Evolutionary conservation across 2,888 invertebrate genomes (phyloP), one percentile per base, ranked within the genome.

Genomic region (Zeuzera pyrina): DNA sequence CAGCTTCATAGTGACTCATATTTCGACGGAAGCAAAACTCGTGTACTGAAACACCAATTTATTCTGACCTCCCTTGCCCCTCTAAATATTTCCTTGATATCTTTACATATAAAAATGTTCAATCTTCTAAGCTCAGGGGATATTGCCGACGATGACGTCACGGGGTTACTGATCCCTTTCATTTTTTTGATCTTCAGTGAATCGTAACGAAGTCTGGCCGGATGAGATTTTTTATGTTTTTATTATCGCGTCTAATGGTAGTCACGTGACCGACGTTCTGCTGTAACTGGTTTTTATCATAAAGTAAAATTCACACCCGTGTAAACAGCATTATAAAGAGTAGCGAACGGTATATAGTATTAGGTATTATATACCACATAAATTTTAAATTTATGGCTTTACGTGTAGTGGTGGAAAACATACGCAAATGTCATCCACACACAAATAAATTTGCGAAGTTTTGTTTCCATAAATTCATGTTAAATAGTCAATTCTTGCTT

Each of bases 1-100:
- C 53, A 55, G 54, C 52, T 47, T 43, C 43, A 41, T 31, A 34
- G 51, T 74, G 73, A 77, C 50, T 74, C 74, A 77, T 51, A 41
- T 49, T n/a, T 53, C 46, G 49, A 54, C 52, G 56, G 60, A 60
- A 68, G 58, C 61, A 53, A 65, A 64, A 55, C 53, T 49, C 61
- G 50, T 52, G 52, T 48, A 48, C 53, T 36, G 33, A 47, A 36
- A 52, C 43, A 47, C 71, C 63, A 68, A 31, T 38, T 6, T 57
- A 49, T 37, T 31, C 39, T 49, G 67, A 52, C 30, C 62, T 43
- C 39, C 45, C 49, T 42, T 47, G 39, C 42, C 43, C 45, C 36
- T 38, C 36, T 35, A 32, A 42, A 41, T 38, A 39, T 14, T 34
- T 31, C 27, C 41, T 16, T 29, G 24, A 14, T 10, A n/a, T n/a